Conservation (phyloP, 1,140 invertebrate species). For the Saxidomus purpurata region DNA sequence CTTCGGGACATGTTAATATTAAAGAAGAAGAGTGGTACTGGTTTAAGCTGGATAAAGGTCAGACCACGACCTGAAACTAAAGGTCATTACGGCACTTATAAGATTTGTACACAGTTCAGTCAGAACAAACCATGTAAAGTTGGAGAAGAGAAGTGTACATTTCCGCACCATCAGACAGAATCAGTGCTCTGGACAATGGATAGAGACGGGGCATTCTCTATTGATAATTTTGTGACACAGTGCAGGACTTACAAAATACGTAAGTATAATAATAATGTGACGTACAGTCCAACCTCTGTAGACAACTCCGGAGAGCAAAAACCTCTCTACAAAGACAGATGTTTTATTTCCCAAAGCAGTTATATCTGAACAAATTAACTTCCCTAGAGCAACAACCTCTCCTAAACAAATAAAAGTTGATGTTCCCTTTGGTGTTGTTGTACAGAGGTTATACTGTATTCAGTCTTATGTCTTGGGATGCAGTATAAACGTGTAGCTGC, state of each 20-base stretch:
- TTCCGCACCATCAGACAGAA: constrained; percentile 81
- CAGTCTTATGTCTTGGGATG: too few relatives aligned
- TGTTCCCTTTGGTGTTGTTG: too few relatives aligned
- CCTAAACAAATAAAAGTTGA: too few relatives aligned
- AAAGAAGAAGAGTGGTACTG: constrained; percentile 66
- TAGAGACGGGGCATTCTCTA: constrained; percentile 74
- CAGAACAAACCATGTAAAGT: constrained; percentile 77
- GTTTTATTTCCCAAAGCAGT: too few relatives aligned
- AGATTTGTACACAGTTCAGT: constrained; percentile 78
- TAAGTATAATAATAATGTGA: constrained; percentile 58
- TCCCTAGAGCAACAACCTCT: too few relatives aligned
- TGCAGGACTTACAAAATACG: constrained; percentile 69
- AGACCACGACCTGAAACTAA: constrained; percentile 69
- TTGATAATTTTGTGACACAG: constrained; percentile 71
- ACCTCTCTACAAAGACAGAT: too few relatives aligned
- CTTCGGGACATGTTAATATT: constrained; percentile 76
- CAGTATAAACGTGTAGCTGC: too few relatives aligned
- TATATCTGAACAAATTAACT: too few relatives aligned
- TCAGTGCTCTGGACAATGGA: constrained; percentile 81
- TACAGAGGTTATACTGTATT: too few relatives aligned
- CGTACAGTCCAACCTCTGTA: too few relatives aligned
- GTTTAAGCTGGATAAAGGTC: constrained; percentile 78
- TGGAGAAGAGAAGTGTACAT: constrained; percentile 79
- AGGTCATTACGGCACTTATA: constrained; percentile 70
- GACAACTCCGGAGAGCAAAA: too few relatives aligned